phyloP scores from a whole-genome alignment of 2,888 invertebrate genomes.

The Melanargia galathea region DNA sequence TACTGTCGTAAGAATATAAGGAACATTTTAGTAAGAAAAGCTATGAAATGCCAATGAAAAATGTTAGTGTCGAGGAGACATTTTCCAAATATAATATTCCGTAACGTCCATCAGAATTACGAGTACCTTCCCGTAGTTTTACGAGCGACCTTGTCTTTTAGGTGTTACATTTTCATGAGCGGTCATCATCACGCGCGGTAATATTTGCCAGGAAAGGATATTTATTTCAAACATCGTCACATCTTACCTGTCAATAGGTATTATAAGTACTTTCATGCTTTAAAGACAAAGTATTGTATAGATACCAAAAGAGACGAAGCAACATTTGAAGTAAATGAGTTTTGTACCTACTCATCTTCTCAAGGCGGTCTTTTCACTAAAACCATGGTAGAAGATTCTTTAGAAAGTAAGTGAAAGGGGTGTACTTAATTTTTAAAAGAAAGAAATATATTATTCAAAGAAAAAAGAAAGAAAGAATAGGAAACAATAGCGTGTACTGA shows the following conservation, averaged over 20 bases:
- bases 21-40: neutral
- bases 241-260: slow-evolving; percentile 6
- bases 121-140: slow-evolving; percentile 48
- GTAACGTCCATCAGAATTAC: slow-evolving; percentile 49
- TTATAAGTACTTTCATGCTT: too few species aligned
- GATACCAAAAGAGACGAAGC: too few species aligned
- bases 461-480: too few species aligned
- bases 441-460: too few species aligned
- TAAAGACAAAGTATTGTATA: neutral
- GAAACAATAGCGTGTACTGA: too few species aligned
- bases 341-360: too few species aligned
- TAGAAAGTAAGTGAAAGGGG: too few species aligned
- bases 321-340: too few species aligned
- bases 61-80: neutral
- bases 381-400: too few species aligned
- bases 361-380: too few species aligned
- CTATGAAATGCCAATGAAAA: slow-evolving; percentile 8
- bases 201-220: slow-evolving; percentile 55
- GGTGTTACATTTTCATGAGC: slow-evolving; percentile 62
- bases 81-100: slow-evolving; percentile 18
- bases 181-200: slow-evolving; percentile 52
- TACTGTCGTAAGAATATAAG: neutral
- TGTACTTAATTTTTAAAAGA: too few species aligned
- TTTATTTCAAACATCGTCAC: slow-evolving; percentile 52
- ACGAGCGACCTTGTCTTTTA: slow-evolving; percentile 52